Evolutionary conservation across 2,113 vertebrate genomes (phyloP).

Genomic region (Nansenia antarctica): DNA sequence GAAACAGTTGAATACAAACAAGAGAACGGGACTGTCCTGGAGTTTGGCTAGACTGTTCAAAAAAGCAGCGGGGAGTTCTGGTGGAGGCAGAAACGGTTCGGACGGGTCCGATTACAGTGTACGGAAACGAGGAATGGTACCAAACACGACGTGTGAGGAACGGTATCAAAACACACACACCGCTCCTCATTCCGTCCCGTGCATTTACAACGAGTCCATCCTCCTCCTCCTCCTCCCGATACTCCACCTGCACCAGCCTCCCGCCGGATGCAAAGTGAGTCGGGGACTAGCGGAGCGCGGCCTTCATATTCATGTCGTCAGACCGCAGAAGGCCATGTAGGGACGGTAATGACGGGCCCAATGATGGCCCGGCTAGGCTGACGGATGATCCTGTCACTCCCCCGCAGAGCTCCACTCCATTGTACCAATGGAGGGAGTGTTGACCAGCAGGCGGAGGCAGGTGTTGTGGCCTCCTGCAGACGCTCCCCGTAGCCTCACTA

Average conservation of each 20-base stretch:
- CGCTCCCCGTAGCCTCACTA: slow-evolving; percentile 19
- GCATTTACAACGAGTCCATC: too few species aligned
- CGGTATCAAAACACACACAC: too few species aligned
- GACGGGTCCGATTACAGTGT: too few species aligned
- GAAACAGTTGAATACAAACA: background rate
- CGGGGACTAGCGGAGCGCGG: background rate
- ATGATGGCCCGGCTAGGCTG: slow-evolving; percentile 14
- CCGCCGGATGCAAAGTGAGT: slow-evolving; percentile 25
- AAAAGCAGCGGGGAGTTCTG: too few species aligned
- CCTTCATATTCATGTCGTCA: background rate
- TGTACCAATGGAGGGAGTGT: slow-evolving; percentile 34
- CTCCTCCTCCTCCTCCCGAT: too few species aligned
- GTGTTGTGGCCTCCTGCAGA: slow-evolving; percentile 48
- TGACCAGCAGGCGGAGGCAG: slow-evolving; percentile 51
- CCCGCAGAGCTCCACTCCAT: background rate
- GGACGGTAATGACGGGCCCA: background rate
- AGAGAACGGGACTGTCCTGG: too few species aligned
- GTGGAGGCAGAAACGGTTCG: too few species aligned
- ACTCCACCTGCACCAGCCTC: too few species aligned
- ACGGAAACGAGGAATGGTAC: too few species aligned
- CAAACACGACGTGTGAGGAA: too few species aligned
- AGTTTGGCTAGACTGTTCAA: background rate
- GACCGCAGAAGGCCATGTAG: background rate
- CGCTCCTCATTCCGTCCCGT: too few species aligned
- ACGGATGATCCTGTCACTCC: slow-evolving; percentile 17